Percentiles rank a stretch among this genome's conserved stretches.
These are phyloP conservation scores for Chromis chromis DNA, from an alignment of 2,797 vertebrate genomes.

Conservation along the genomic window DNA sequence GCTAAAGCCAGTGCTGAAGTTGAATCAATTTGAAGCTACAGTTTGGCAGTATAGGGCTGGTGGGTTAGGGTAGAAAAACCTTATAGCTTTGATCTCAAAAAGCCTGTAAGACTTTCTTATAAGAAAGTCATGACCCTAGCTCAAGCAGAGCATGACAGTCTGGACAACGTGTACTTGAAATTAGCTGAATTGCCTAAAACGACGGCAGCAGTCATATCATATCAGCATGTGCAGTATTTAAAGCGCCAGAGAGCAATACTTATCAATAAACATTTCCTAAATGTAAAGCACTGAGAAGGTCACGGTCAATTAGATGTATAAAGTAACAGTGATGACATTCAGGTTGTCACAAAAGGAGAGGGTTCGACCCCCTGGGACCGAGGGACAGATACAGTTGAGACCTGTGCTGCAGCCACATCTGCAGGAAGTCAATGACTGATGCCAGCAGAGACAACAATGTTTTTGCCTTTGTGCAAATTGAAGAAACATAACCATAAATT, in stretches of 20 bases:
- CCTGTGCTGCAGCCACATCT: slow-evolving; percentile 48
- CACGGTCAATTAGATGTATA: slow-evolving; percentile 73
- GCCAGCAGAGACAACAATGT: slow-evolving; percentile 69
- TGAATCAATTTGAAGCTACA: slow-evolving; percentile 47
- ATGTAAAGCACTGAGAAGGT: slow-evolving; percentile 71
- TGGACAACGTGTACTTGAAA: not conserved
- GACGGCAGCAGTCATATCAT: slow-evolving; percentile 36
- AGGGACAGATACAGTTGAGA: slow-evolving; percentile 45
- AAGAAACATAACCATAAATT: slow-evolving; percentile 83
- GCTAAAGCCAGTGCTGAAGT: slow-evolving; percentile 34
- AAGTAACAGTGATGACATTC: slow-evolving; percentile 73
- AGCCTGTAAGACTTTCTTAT: slow-evolving; percentile 11
- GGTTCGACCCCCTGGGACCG: slow-evolving; percentile 43
- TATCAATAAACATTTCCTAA: slow-evolving; percentile 59
- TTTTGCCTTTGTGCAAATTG: slow-evolving; percentile 80
- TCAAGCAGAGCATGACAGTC: slow-evolving; percentile 13
- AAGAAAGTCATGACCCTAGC: slow-evolving; percentile 17
- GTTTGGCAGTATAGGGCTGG: not conserved
- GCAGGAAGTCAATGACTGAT: slow-evolving; percentile 70
- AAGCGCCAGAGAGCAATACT: slow-evolving; percentile 42
- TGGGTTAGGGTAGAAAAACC: slow-evolving; percentile 18
- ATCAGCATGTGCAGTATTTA: slow-evolving; percentile 51
- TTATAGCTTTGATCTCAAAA: slow-evolving; percentile 29
- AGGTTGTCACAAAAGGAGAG: slow-evolving; percentile 62
- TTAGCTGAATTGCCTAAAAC: slow-evolving; percentile 21